Evolutionary conservation across 2,797 vertebrate genomes (phyloP), one percentile per base, ranked within the genome.

Genomic region (Gallinago solitaria): DNA sequence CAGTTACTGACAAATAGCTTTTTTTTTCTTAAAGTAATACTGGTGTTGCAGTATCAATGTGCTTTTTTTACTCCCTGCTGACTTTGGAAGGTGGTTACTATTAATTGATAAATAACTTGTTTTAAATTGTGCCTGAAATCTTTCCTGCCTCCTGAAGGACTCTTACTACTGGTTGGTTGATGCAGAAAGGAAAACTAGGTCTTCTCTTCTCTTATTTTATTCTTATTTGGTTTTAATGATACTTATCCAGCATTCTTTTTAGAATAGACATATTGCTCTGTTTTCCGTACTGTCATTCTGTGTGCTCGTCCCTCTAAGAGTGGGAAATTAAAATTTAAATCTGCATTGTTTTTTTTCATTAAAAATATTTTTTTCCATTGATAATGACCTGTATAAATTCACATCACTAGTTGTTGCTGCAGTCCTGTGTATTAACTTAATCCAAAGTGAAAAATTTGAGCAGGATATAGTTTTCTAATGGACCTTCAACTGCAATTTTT

Each of bases 291-390:
- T 82, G 47, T 64, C 12, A 24, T 80, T 83, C 30, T 63, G 11
- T 78, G 14, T 67, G 18, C 4, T 25, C 20, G 70, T 84, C 78
- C 21, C 7, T 75, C 18, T 70, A 20, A 6, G 12, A 67, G 14
- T 35, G 15, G 32, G 27, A 67, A 71, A 64, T 71, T 67, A 53
- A 37, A 47, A 51, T 89, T 60, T 35, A 57, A 35, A 28, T 74
- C 9, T n/a, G 2, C 3, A 1, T 5, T 2, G 45, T 3, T 27
- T 39, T 14, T 53, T 30, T 53, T 18, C 16, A 53, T 53, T 16
- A 51, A 48, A 48, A 24, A 48, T 48, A 27, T 51, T 4, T 16
- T 35, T 82, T 35, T 37, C 7, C 18, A 57, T 74, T 12, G 10
- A 21, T 32, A 21, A 23, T 48, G 87, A 11, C 12, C 6, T 77